phyloP scores from a whole-genome alignment of 2,888 invertebrate species.

The Noctua fimbriata region DNA sequence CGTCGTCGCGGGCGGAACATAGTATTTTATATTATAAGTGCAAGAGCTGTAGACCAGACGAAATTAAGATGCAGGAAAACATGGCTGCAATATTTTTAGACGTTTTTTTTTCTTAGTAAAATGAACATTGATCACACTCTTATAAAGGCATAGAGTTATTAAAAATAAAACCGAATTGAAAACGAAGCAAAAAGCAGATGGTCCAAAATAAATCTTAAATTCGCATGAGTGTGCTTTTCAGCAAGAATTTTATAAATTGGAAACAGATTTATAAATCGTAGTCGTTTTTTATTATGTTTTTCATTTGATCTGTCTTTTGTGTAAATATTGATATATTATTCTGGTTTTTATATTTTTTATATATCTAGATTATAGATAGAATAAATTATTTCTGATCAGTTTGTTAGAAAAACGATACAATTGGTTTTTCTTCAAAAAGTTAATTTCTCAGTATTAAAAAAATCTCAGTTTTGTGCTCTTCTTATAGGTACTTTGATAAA shows the following conservation, averaged over 20 bases:
- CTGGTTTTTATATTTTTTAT: neutral
- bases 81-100: neutral
- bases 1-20: no score
- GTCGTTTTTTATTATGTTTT: neutral
- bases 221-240: neutral
- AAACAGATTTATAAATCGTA: conserved; percentile 31
- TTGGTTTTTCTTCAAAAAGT: conserved; percentile 5
- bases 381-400: neutral
- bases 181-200: conserved; percentile 14
- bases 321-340: conserved; percentile 19
- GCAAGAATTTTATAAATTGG: conserved; percentile 25
- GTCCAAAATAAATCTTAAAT: conserved; percentile 25
- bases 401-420: conserved; percentile 16
- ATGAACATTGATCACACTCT: neutral
- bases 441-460: conserved; percentile 8
- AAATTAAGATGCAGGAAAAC: neutral
- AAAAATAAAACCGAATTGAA: conserved; percentile 17
- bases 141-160: neutral
- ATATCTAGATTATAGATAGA: neutral
- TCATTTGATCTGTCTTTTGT: conserved; percentile 7
- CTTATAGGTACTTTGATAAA: conserved; percentile 1
- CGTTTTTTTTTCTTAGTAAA: neutral
- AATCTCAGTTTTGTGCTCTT: neutral
- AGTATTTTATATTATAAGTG: neutral
- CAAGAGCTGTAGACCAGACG: neutral